Evolutionary conservation across 2,797 vertebrate species (phyloP).

Genomic region (Poecilia picta): DNA sequence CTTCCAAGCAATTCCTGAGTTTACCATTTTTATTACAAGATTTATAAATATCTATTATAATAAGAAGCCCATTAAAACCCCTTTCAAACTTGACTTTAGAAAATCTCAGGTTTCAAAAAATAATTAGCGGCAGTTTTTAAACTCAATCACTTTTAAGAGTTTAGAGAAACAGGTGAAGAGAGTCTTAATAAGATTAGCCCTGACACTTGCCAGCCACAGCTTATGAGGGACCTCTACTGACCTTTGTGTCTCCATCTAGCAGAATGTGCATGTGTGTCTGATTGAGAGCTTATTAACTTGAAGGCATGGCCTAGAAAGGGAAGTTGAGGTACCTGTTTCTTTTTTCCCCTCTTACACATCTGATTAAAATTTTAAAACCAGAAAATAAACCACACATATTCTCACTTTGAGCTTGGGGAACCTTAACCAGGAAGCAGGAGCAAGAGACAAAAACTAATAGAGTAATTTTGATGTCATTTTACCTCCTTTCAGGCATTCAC

Average conservation of each 20-base stretch:
- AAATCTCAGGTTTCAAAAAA: conserved; percentile 1
- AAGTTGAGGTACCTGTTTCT: background rate
- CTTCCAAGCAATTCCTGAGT: background rate
- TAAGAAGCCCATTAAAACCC: background rate
- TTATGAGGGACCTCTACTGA: conserved; percentile 70
- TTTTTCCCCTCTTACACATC: background rate
- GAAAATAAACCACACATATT: background rate
- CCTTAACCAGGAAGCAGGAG: background rate
- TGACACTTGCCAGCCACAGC: conserved; percentile 72
- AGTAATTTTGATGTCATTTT: background rate
- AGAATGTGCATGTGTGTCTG: conserved; percentile 34
- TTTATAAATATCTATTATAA: background rate
- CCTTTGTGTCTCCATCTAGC: conserved; percentile 56
- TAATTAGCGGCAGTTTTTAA: conserved; percentile 6
- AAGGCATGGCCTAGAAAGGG: conserved; percentile 7
- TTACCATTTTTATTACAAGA: background rate
- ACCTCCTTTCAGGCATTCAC: background rate
- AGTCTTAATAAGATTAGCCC: conserved; percentile 79
- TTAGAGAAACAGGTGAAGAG: conserved; percentile 60
- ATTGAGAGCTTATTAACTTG: conserved; percentile 17
- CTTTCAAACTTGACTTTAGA: conserved; percentile 7
- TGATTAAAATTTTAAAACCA: background rate
- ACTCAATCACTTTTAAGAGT: conserved; percentile 61
- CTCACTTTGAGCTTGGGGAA: background rate
- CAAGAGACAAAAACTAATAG: background rate